These are phyloP conservation scores for Limnephilus marmoratus DNA, from an alignment of 2,888 invertebrate genomes.

Conservation along the genomic window DNA sequence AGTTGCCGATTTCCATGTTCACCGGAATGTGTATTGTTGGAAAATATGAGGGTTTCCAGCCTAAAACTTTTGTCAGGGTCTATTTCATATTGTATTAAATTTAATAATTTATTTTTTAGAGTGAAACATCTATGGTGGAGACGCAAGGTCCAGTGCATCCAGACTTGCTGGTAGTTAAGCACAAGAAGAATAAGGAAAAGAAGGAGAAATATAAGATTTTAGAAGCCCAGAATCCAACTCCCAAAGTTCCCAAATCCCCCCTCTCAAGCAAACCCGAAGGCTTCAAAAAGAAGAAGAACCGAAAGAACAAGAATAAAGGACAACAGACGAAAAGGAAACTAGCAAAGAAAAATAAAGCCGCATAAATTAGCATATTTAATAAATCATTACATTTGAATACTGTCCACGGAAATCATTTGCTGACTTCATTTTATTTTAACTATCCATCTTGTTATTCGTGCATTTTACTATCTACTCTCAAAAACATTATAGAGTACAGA, in stretches of 20 bases:
- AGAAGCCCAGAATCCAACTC: slow-evolving; percentile 45
- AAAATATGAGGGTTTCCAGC: background rate
- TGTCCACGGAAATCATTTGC: background rate
- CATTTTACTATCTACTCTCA: background rate
- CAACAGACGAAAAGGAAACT: slow-evolving; percentile 31
- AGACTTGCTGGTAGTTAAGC: slow-evolving; percentile 51
- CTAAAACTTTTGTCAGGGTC: background rate
- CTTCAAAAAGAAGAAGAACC: slow-evolving; percentile 37
- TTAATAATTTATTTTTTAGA: slow-evolving; percentile 32
- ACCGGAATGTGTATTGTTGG: background rate
- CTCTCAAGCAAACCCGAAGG: background rate
- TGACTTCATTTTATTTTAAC: slow-evolving; percentile 2
- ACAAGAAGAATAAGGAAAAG: slow-evolving; percentile 67
- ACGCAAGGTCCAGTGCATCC: slow-evolving; percentile 54
- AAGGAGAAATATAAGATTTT: slow-evolving; percentile 64
- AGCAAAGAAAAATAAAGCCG: slow-evolving; percentile 65
- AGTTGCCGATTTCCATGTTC: background rate
- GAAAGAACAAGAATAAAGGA: slow-evolving; percentile 43
- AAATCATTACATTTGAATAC: slow-evolving; percentile 8
- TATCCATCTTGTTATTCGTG: background rate
- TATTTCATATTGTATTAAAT: background rate
- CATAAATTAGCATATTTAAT: slow-evolving; percentile 12
- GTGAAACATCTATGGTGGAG: slow-evolving; percentile 37
- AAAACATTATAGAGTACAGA: background rate
- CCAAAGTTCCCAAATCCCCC: slow-evolving; percentile 4